These are phyloP conservation scores for Maccullochella peelii DNA, from an alignment of 2,113 vertebrate species.

Conservation along the genomic window DNA sequence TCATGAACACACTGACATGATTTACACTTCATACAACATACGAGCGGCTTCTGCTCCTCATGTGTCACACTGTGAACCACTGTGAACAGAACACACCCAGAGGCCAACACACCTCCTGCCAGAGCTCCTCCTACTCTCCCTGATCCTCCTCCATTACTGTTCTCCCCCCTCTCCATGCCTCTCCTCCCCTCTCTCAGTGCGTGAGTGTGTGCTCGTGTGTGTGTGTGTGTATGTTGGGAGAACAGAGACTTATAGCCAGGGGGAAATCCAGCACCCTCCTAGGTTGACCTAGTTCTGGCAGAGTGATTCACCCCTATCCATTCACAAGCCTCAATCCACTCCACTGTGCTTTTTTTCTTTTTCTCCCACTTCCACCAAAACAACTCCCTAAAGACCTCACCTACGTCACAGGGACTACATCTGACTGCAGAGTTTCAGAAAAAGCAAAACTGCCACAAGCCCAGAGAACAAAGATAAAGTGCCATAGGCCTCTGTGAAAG, in stretches of 20 bases:
- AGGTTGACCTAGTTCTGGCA: conserved; percentile 81
- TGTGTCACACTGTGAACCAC: conserved; percentile 21
- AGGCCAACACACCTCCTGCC: conserved; percentile 40
- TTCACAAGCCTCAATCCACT: conserved; percentile 64
- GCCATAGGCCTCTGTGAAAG: conserved; percentile 38
- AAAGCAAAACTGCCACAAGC: conserved; percentile 34
- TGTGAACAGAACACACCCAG: conserved; percentile 46
- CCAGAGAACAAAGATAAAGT: conserved; percentile 27
- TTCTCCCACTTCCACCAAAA: conserved; percentile 46
- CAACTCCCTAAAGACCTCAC: conserved; percentile 48
- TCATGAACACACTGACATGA: neutral
- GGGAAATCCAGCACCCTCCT: conserved; percentile 76
- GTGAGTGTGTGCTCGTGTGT: neutral
- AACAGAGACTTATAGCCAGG: conserved; percentile 69
- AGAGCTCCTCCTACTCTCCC: conserved; percentile 44
- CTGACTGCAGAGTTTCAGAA: conserved; percentile 35
- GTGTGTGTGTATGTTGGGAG: conserved; percentile 14
- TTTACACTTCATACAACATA: conserved; percentile 14
- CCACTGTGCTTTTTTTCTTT: conserved; percentile 16
- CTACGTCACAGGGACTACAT: conserved; percentile 49
- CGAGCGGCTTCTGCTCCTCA: conserved; percentile 30
- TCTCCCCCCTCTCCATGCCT: conserved; percentile 30
- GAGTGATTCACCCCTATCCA: conserved; percentile 76
- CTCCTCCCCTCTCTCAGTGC: neutral
- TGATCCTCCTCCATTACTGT: conserved; percentile 20